Percentiles rank a stretch among this genome's conserved stretches.
phyloP scores from a whole-genome alignment of 1,140 invertebrate genomes.

The Macrosteles quadrilineatus region DNA sequence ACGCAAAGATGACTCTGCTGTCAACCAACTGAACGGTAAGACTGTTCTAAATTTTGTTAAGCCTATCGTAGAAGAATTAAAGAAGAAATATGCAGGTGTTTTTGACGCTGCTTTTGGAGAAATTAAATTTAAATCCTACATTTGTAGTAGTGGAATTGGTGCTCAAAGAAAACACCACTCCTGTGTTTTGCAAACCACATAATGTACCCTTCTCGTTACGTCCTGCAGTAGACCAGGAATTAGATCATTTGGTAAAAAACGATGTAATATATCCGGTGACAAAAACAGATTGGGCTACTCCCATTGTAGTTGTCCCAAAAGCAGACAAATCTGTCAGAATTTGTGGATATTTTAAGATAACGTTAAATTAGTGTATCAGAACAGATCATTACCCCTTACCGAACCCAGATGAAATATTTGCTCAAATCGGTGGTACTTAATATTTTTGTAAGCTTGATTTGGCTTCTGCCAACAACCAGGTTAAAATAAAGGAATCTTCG shows the following conservation, averaged over 20 bases:
- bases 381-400: background rate
- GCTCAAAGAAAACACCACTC: background rate
- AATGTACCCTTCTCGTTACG: background rate
- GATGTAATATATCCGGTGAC: background rate
- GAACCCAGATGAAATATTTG: background rate
- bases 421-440: background rate
- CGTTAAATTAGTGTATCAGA: background rate
- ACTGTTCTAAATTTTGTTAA: no score
- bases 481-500: background rate
- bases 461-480: background rate
- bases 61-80: background rate
- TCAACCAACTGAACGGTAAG: no score
- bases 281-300: background rate
- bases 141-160: background rate
- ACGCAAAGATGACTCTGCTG: no score
- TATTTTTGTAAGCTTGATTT: background rate
- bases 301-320: background rate
- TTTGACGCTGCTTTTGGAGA: background rate
- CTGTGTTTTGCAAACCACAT: background rate
- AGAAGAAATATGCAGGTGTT: background rate
- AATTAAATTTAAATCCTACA: no score
- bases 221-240: background rate
- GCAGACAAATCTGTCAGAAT: background rate
- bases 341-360: background rate
- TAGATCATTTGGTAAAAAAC: background rate